Conservation (phyloP, 2,113 vertebrate species). For the Verasper variegatus region DNA sequence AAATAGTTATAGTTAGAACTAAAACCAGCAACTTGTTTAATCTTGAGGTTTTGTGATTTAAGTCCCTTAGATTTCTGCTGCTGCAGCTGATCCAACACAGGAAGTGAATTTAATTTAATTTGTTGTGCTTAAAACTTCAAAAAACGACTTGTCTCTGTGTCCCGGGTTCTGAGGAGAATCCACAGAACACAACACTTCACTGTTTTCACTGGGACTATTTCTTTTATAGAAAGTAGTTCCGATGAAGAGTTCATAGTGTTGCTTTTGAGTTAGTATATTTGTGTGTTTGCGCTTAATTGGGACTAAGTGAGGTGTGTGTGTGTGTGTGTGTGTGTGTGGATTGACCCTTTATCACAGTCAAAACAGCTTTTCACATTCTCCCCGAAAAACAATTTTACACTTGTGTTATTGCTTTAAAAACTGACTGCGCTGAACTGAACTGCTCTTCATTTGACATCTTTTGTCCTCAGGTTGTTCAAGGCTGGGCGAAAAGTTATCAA, state of each 20-base stretch:
- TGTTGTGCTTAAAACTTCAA: neutral
- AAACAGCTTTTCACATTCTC: neutral
- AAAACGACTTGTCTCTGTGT: neutral
- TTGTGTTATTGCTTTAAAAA: too few relatives aligned
- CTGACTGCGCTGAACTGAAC: neutral
- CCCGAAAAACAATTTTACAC: too few relatives aligned
- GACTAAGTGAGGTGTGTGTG: too few relatives aligned
- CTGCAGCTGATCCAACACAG: neutral
- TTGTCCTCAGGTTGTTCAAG: constrained; percentile 82
- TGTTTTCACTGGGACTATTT: neutral
- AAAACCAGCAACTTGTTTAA: neutral
- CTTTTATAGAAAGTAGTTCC: neutral
- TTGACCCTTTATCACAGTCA: neutral
- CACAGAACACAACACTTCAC: neutral
- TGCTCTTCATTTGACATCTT: neutral
- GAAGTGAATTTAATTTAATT: neutral
- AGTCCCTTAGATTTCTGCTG: neutral
- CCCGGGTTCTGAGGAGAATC: neutral
- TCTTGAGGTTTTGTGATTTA: neutral
- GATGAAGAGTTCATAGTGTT: too few relatives aligned
- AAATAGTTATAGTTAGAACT: neutral
- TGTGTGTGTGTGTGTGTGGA: neutral
- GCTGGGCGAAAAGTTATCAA: constrained; percentile 86
- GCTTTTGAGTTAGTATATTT: too few relatives aligned
- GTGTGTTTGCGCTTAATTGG: too few relatives aligned